These are phyloP conservation scores for Schizopygopsis malacanthus DNA, from an alignment of 2,797 vertebrate species.

Conservation along the genomic window DNA sequence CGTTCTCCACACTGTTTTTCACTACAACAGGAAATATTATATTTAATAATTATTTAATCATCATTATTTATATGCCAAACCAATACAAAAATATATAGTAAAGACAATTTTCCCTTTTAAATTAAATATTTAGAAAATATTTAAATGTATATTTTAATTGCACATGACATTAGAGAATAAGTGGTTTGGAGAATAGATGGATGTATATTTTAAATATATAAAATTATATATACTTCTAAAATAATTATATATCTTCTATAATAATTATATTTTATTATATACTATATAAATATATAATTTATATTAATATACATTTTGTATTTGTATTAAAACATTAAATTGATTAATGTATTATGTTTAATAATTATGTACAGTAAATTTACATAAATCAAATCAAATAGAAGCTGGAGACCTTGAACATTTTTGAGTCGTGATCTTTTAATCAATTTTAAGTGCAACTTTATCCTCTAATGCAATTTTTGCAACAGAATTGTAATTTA, in stretches of 20 bases:
- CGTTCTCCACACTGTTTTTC: not conserved
- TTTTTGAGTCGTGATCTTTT: not conserved
- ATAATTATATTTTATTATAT: not conserved
- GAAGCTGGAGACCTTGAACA: not conserved
- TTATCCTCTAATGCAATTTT: not conserved
- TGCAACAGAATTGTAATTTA: not conserved
- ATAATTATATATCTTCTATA: too few species aligned
- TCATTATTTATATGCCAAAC: not conserved
- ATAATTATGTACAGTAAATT: not conserved
- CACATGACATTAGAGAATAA: too few species aligned
- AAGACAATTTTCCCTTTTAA: not conserved
- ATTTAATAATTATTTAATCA: not conserved
- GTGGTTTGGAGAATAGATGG: not conserved
- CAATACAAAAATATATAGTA: not conserved
- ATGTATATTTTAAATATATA: not conserved
- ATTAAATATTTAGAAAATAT: not conserved
- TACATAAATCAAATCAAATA: not conserved
- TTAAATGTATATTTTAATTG: not conserved
- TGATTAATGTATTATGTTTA: not conserved
- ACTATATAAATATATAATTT: not conserved
- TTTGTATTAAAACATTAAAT: not conserved
- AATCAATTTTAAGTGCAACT: not conserved
- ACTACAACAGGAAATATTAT: not conserved
- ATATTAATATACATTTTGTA: not conserved
- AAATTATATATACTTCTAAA: not conserved